A percentile compares a stretch with the other conserved stretches of the same genome.
These are phyloP conservation scores for Cinclus cinclus DNA, from an alignment of 2,113 vertebrate species.

Conservation along the genomic window DNA sequence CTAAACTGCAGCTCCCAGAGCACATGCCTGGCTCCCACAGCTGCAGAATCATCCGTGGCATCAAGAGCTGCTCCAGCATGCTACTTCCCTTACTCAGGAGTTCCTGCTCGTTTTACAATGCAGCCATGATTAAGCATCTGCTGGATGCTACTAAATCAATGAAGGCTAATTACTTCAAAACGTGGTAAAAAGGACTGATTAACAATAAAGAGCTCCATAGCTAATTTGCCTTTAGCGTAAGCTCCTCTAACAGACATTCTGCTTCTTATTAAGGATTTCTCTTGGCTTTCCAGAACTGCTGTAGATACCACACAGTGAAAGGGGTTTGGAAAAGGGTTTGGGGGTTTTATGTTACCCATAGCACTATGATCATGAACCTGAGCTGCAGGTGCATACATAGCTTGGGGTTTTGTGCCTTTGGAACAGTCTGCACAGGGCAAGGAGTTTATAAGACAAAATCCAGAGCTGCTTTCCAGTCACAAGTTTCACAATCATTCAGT, in stretches of 20 bases:
- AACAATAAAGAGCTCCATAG: not conserved
- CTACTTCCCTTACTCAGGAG: not conserved
- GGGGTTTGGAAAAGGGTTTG: constrained; percentile 1
- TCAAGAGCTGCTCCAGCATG: not conserved
- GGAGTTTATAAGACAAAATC: not conserved
- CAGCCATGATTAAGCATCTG: constrained; percentile 30
- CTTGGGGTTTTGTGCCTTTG: not conserved
- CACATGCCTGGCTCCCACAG: not conserved
- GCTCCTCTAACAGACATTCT: not conserved
- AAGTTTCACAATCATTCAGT: not conserved
- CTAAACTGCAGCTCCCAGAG: not conserved
- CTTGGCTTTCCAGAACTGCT: not conserved
- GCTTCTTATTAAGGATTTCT: not conserved
- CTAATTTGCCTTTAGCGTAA: not conserved
- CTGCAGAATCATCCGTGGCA: not conserved
- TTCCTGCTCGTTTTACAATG: not conserved
- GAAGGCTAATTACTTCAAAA: constrained; percentile 6
- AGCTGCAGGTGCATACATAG: not conserved
- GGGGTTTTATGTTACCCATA: not conserved
- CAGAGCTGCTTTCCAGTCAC: constrained; percentile 2
- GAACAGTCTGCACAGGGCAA: not conserved
- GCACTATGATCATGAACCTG: fast-evolving
- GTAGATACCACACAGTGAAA: not conserved
- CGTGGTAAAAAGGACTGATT: not conserved
- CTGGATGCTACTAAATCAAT: not conserved